phyloP scores from a whole-genome alignment of 1,140 invertebrate genomes.

The Drosophila pseudoobscura region DNA sequence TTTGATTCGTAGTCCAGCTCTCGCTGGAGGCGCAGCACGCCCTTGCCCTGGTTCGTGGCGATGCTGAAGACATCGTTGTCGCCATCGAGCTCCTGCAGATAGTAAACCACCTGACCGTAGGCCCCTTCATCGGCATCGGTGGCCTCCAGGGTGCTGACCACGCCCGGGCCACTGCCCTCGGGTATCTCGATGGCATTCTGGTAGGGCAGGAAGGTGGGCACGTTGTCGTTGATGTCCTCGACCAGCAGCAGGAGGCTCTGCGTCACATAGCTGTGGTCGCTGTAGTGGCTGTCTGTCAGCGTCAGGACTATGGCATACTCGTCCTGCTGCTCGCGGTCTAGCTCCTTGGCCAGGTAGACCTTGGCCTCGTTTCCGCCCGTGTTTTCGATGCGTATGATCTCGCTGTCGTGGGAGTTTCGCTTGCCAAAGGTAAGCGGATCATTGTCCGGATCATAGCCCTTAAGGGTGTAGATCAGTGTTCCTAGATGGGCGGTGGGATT shows the following conservation, averaged over 20 bases:
- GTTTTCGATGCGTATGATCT: constrained; percentile 93
- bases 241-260: constrained; percentile 94
- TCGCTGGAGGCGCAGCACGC: constrained; percentile 90
- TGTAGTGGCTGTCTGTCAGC: constrained; percentile 93
- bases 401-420: constrained; percentile 89
- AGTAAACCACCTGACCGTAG: constrained; percentile 93
- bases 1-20: constrained; percentile 94
- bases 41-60: constrained; percentile 93
- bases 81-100: constrained; percentile 90
- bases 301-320: constrained; percentile 95
- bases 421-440: constrained; percentile 93
- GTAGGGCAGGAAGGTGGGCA: constrained; percentile 93
- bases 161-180: constrained; percentile 90
- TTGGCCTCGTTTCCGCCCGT: constrained; percentile 91
- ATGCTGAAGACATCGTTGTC: constrained; percentile 92
- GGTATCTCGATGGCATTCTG: constrained; percentile 90
- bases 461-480: constrained; percentile 91
- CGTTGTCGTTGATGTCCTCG: constrained; percentile 96
- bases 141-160: constrained; percentile 92
- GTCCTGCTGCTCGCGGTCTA: constrained; percentile 94
- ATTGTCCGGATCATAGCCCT: constrained; percentile 92
- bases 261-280: constrained; percentile 94
- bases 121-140: constrained; percentile 95
- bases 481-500: constrained; percentile 84
- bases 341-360: constrained; percentile 93